Percentiles rank a stretch among this genome's conserved stretches.
Conservation (phyloP, 2,888 invertebrate genomes). For the Drosophila infuscata region DNA sequence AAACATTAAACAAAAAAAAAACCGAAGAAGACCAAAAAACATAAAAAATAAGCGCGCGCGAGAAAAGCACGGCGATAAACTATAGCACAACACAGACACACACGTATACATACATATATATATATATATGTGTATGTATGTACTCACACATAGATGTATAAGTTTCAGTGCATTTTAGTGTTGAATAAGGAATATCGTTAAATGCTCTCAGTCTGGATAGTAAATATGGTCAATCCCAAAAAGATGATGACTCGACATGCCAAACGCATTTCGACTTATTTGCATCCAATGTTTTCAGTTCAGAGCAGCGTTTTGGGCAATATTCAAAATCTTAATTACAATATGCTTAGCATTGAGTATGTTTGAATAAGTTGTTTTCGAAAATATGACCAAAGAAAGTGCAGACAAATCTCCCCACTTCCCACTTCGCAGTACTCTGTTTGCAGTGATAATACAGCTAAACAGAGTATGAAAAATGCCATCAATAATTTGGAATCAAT, state of each 20-base stretch:
- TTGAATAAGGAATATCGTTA: constrained; percentile 1
- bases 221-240: background rate
- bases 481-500: background rate
- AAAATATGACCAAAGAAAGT: background rate
- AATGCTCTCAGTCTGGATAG: background rate
- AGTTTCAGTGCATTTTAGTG: constrained; percentile 8
- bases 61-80: constrained; percentile 1
- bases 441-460: background rate
- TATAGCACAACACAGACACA: background rate
- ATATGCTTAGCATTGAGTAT: constrained; percentile 17
- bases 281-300: constrained; percentile 11
- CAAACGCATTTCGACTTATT: constrained; percentile 8
- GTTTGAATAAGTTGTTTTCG: background rate
- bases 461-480: background rate
- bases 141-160: constrained; percentile 8
- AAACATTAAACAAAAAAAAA: constrained; percentile 19
- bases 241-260: background rate
- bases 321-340: constrained; percentile 1
- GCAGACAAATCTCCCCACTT: background rate
- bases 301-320: background rate
- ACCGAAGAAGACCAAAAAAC: constrained; percentile 40
- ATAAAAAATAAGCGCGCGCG: constrained; percentile 9
- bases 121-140: background rate
- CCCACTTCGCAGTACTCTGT: background rate
- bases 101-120: background rate